These are phyloP conservation scores for Drosophila pandora DNA, from an alignment of 1,140 invertebrate species.

Conservation along the genomic window DNA sequence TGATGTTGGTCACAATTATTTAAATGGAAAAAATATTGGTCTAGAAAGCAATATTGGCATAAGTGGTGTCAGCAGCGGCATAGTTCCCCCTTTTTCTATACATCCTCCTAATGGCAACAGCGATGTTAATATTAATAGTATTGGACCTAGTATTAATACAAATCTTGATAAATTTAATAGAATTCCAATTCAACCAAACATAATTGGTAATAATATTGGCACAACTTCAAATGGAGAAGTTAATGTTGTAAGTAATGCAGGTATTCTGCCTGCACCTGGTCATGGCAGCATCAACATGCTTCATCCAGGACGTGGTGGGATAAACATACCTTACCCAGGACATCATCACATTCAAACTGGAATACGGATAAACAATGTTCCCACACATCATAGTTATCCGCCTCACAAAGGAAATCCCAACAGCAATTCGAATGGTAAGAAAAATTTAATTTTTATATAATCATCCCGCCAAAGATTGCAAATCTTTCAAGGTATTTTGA, in stretches of 20 bases:
- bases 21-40: slow-evolving; percentile 41
- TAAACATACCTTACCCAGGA: slow-evolving; percentile 61
- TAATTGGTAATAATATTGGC: slow-evolving; percentile 63
- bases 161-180: slow-evolving; percentile 82
- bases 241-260: slow-evolving; percentile 29
- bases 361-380: slow-evolving; percentile 82
- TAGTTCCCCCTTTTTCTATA: slow-evolving; percentile 46
- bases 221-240: slow-evolving; percentile 19
- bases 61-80: slow-evolving; percentile 42
- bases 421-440: slow-evolving; percentile 62
- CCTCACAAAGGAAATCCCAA: slow-evolving; percentile 66
- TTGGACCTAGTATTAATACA: slow-evolving; percentile 74
- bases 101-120: slow-evolving; percentile 48
- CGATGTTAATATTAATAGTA: slow-evolving; percentile 31
- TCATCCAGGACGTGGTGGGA: slow-evolving; percentile 56
- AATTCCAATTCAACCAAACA: slow-evolving; percentile 74
- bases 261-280: slow-evolving; percentile 69
- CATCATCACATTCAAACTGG: slow-evolving; percentile 78
- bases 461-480: too few relatives aligned
- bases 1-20: slow-evolving; percentile 39
- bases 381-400: slow-evolving; percentile 73
- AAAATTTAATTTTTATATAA: too few relatives aligned
- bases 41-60: slow-evolving; percentile 52
- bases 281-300: slow-evolving; percentile 77
- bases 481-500: too few relatives aligned